Conservation (phyloP, 2,113 vertebrate species). For the Oreochromis spilurus region DNA sequence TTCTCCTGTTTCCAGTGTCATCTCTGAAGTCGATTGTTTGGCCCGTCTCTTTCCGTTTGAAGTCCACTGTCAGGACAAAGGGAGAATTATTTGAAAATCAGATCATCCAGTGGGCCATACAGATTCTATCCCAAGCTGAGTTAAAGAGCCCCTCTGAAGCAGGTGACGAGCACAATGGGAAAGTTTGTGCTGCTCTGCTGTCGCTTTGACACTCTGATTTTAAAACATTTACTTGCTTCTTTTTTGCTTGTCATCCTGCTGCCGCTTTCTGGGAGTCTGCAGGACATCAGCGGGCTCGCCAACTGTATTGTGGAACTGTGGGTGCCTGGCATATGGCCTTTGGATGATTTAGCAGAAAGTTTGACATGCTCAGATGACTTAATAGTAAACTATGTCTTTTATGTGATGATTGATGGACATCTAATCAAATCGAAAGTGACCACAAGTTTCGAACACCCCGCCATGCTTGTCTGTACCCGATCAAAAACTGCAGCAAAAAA, state of each 20-base stretch:
- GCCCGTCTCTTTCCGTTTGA: constrained; percentile 14
- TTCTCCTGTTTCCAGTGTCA: constrained; percentile 24
- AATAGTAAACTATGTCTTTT: background rate
- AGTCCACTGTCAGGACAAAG: constrained; percentile 31
- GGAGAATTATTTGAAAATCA: constrained; percentile 48
- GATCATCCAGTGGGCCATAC: constrained; percentile 24
- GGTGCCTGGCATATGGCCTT: constrained; percentile 8
- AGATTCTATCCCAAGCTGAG: constrained; percentile 31
- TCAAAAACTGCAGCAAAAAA: constrained; percentile 7
- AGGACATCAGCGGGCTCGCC: background rate
- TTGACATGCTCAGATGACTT: background rate
- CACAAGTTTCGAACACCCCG: background rate
- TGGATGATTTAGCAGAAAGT: background rate
- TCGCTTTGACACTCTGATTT: constrained; percentile 32
- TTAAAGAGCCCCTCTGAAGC: constrained; percentile 32
- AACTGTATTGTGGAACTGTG: constrained; percentile 25
- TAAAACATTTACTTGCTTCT: constrained; percentile 15
- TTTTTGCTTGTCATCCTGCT: constrained; percentile 15
- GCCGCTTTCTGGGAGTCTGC: constrained; percentile 35
- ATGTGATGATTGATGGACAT: background rate
- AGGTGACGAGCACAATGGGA: constrained; percentile 20
- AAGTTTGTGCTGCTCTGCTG: constrained; percentile 35
- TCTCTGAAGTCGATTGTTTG: constrained; percentile 27
- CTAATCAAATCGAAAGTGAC: background rate
- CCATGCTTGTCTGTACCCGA: background rate